These are phyloP conservation scores for Loris lydekkerianus DNA, from an alignment of 2,797 vertebrate species.

Conservation along the genomic window DNA sequence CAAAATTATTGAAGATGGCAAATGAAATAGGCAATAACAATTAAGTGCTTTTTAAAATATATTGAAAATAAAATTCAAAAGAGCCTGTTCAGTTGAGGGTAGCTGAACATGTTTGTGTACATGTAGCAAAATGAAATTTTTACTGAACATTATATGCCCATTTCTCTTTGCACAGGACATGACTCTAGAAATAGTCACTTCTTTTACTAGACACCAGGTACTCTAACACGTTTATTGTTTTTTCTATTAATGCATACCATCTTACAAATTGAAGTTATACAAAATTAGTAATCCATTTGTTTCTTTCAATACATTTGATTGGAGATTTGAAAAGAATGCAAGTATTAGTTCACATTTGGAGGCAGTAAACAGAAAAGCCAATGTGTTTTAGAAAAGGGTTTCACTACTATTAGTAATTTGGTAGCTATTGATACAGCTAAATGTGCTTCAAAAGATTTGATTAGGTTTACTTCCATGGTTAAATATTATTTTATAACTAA, in stretches of 20 bases:
- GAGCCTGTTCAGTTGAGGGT: neutral
- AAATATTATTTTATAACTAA: conserved; percentile 2
- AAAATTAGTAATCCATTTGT: conserved; percentile 17
- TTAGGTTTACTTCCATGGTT: neutral
- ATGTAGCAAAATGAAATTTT: neutral
- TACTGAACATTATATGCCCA: neutral
- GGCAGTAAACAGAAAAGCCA: neutral
- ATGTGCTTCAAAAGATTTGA: neutral
- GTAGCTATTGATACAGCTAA: neutral
- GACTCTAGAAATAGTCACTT: neutral
- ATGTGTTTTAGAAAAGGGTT: neutral
- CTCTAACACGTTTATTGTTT: neutral
- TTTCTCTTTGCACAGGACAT: neutral
- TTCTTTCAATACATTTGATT: neutral
- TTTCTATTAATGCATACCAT: neutral
- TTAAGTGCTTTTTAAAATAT: neutral
- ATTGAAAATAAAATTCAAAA: neutral
- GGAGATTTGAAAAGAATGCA: neutral
- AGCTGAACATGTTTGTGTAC: neutral
- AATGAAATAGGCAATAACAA: neutral
- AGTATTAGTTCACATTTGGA: neutral
- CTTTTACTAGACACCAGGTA: neutral
- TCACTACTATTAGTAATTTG: neutral
- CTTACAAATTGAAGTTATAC: neutral
- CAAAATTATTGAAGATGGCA: neutral